Conservation (phyloP, 1,140 invertebrate species). For the Caenorhabditis briggsae region DNA sequence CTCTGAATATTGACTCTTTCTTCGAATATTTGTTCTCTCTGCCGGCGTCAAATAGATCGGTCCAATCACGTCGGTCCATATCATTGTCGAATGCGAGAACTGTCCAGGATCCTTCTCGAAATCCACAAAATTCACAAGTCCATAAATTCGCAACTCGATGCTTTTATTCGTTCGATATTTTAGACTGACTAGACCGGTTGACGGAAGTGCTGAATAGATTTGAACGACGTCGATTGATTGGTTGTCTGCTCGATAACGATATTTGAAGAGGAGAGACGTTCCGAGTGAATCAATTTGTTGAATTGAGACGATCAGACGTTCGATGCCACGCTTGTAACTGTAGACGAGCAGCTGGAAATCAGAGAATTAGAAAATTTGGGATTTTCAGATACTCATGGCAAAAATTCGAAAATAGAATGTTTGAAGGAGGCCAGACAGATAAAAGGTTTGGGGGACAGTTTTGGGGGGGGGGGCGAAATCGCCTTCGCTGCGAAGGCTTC, state of each 20-base stretch:
- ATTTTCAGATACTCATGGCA: too few species aligned
- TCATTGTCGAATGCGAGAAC: background rate
- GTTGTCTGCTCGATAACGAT: background rate
- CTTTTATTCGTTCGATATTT: conserved; percentile 36
- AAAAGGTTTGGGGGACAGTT: too few species aligned
- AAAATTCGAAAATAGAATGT: too few species aligned
- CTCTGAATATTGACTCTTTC: background rate
- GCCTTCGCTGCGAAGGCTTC: too few species aligned
- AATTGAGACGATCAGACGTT: background rate
- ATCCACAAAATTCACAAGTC: conserved; percentile 3
- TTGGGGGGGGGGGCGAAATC: too few species aligned
- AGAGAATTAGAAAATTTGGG: too few species aligned
- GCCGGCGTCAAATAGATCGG: conserved; percentile 16
- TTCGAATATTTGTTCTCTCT: conserved; percentile 1
- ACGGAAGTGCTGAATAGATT: conserved; percentile 18
- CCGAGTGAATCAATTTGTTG: background rate
- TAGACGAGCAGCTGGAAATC: conserved; percentile 8
- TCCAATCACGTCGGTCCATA: conserved; percentile 12
- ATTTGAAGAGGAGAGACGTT: background rate
- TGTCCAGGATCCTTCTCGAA: background rate
- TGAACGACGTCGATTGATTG: background rate
- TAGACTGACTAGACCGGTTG: background rate
- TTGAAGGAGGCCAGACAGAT: too few species aligned
- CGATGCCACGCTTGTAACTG: conserved; percentile 17
- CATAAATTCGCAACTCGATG: background rate